Conservation (phyloP, 2,888 invertebrate species). For the Catocala nupta region DNA sequence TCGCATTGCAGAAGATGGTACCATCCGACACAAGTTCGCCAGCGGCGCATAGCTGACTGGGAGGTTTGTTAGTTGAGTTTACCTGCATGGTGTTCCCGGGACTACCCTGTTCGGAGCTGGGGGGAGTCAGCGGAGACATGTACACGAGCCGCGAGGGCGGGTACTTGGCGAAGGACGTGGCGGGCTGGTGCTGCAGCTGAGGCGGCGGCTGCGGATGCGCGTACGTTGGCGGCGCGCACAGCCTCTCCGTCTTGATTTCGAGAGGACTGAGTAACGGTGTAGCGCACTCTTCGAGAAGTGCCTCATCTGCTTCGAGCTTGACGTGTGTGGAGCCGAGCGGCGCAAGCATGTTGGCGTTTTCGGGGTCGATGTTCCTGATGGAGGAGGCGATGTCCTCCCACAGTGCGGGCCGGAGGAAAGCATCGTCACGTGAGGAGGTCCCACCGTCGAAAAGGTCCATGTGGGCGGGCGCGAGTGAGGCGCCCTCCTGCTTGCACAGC, state of each 20-base stretch:
- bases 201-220: slow-evolving; percentile 70
- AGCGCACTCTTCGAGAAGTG: slow-evolving; percentile 87
- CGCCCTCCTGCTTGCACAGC: slow-evolving; percentile 92
- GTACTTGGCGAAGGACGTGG: slow-evolving; percentile 77
- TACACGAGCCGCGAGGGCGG: slow-evolving; percentile 88
- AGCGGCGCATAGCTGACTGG: slow-evolving; percentile 65
- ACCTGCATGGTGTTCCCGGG: slow-evolving; percentile 91
- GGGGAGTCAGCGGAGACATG: slow-evolving; percentile 95
- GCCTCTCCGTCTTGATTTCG: slow-evolving; percentile 93
- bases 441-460: slow-evolving; percentile 86
- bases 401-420: slow-evolving; percentile 94
- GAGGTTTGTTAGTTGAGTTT: slow-evolving; percentile 44
- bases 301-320: slow-evolving; percentile 91
- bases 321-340: slow-evolving; percentile 90
- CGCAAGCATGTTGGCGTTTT: slow-evolving; percentile 95
- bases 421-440: slow-evolving; percentile 91
- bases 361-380: slow-evolving; percentile 96
- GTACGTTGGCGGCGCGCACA: slow-evolving; percentile 87
- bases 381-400: slow-evolving; percentile 98
- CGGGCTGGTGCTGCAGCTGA: slow-evolving; percentile 73
- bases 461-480: slow-evolving; percentile 88
- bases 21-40: slow-evolving; percentile 68
- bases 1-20: slow-evolving; percentile 79
- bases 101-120: slow-evolving; percentile 95
- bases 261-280: slow-evolving; percentile 92